phyloP scores from a whole-genome alignment of 2,888 invertebrate genomes.

The Agriopis marginaria region DNA sequence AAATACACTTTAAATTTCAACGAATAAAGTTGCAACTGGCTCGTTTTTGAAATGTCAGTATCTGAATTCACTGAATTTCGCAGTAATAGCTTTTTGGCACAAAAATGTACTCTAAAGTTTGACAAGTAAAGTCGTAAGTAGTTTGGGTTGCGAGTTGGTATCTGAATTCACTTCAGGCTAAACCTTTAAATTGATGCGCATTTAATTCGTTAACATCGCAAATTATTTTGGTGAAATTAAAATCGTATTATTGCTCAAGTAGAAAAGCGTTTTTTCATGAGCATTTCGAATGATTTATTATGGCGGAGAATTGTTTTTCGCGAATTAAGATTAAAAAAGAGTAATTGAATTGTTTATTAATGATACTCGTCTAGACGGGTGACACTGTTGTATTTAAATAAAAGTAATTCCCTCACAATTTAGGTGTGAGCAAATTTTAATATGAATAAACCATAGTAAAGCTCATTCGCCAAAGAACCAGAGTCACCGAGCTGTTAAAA shows the following conservation, averaged over 20 bases:
- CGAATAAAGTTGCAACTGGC: slow-evolving; percentile 5
- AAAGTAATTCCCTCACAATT: not conserved
- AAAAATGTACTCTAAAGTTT: slow-evolving; percentile 8
- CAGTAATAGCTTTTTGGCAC: slow-evolving; percentile 9
- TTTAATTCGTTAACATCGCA: slow-evolving; percentile 64
- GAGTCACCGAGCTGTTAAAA: no score
- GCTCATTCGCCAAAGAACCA: no score
- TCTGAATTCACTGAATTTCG: slow-evolving; percentile 34
- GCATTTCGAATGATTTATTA: slow-evolving; percentile 26
- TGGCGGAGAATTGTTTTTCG: slow-evolving; percentile 22
- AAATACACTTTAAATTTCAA: not conserved
- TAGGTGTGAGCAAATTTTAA: not conserved
- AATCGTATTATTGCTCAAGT: slow-evolving; percentile 61
- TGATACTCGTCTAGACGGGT: slow-evolving; percentile 16
- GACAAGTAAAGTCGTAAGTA: slow-evolving; percentile 3
- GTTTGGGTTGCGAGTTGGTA: slow-evolving; percentile 4
- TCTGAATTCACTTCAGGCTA: slow-evolving; percentile 49
- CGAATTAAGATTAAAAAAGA: slow-evolving; percentile 18
- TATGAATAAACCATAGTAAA: no score
- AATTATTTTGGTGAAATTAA: slow-evolving; percentile 69
- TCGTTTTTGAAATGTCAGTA: not conserved
- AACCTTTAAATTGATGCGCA: slow-evolving; percentile 70
- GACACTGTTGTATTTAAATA: not conserved
- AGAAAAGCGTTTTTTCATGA: slow-evolving; percentile 31
- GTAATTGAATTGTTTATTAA: slow-evolving; percentile 20